Conservation (phyloP, 2,797 vertebrate species). For the Typhlichthys eigenmanni region DNA sequence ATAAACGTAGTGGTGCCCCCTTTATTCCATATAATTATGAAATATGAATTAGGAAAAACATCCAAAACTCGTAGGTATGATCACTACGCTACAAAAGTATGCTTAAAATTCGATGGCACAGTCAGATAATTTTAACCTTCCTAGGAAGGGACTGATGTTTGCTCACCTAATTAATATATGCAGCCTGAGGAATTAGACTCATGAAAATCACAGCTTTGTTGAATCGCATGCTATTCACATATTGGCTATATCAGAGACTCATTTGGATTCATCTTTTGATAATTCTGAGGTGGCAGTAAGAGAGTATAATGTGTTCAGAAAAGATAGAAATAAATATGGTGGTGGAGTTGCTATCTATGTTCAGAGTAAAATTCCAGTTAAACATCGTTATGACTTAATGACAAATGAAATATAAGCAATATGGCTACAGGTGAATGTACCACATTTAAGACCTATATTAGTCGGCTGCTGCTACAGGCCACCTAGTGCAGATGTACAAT, state of each 20-base stretch:
- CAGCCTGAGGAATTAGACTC: not conserved
- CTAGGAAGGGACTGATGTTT: slow-evolving; percentile 1
- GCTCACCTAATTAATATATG: slow-evolving; percentile 1
- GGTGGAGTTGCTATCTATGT: not conserved
- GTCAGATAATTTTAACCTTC: not conserved
- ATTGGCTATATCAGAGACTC: not conserved
- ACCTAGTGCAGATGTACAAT: not conserved
- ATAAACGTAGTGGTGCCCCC: too few species aligned
- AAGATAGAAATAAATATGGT: too few species aligned
- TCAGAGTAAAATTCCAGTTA: not conserved
- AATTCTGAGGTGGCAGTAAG: too few species aligned
- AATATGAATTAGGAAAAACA: too few species aligned
- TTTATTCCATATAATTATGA: too few species aligned
- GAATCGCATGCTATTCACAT: not conserved
- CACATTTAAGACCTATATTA: too few species aligned
- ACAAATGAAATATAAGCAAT: too few species aligned
- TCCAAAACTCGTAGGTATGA: too few species aligned
- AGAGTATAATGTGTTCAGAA: too few species aligned
- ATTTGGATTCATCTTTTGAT: not conserved
- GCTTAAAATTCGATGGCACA: not conserved
- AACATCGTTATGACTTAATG: slow-evolving; percentile 1
- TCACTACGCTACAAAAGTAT: too few species aligned
- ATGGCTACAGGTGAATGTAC: not conserved
- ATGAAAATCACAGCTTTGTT: not conserved
- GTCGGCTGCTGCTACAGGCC: too few species aligned